Base-by-base conservation (phyloP, 2,797 vertebrate species). In the Sebastes oblongus region DNA sequence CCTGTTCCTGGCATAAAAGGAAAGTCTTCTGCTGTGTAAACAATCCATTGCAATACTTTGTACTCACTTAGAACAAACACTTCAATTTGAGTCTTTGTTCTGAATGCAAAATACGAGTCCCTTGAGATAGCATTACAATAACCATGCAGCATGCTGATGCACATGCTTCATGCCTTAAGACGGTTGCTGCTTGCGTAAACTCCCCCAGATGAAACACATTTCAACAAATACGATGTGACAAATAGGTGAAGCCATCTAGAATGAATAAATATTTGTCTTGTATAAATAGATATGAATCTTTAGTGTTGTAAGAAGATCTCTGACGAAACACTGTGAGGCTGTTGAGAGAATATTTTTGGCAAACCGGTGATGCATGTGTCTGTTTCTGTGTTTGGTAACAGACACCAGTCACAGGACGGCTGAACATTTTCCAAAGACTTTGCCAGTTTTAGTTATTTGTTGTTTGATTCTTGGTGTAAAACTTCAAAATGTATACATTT, bases 181-280 rank as follows among this genome's bases (percentile, higher is more conserved):
- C 2, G 6, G 56, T 68, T 72, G 20, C 22, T 71, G 39, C 22
- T 66, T 78, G 39, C n/a, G 42, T 84, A 86, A 85, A 84, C 73
- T 2, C 65, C 46, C 14, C 30, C 27, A 22, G 34, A 64, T 73
- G 18, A 80, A 78, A 61, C 54, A 29, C 54, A 56, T 72, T 89
- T 58, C n/a, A 82, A 76, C 70, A 81, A 73, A 88, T 71, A 62
- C 72, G 74, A 55, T 5, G 36, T 69, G 75, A 89, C 42, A 80
- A 82, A 85, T 61, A 34, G 24, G 24, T 61, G 29, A 8, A 83
- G 39, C 30, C 39, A 34, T 39, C 39, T 20, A 62, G 52, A 75
- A 61, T 32, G 61, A 66, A 81, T 86, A 86, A 78, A 86, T 74
- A 86, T 88, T 86, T 81, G 54, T 74, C 29, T 29, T 61, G 46